Evolutionary conservation across 2,797 vertebrate species (phyloP).

Genomic region (Chloroceryle inda): DNA sequence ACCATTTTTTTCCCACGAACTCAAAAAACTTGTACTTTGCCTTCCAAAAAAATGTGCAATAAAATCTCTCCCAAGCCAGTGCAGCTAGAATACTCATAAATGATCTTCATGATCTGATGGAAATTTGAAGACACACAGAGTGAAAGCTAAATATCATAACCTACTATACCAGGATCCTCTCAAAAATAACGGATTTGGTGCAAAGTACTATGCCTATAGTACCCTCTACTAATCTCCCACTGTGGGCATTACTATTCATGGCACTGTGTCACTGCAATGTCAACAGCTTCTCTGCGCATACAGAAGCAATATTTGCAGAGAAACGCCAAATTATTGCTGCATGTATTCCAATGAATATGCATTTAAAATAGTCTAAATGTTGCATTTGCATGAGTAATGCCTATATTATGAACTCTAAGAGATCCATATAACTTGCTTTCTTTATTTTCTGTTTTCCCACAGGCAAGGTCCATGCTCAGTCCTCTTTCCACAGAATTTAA

Average conservation of each 20-base stretch:
- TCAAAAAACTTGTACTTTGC: background rate
- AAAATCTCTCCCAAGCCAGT: background rate
- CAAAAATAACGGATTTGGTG: background rate
- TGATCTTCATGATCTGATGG: background rate
- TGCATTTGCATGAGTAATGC: constrained; percentile 17
- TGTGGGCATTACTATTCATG: background rate
- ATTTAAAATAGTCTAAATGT: constrained; percentile 38
- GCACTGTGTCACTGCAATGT: background rate
- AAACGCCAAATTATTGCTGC: constrained; percentile 1
- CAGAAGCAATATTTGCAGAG: constrained; percentile 16
- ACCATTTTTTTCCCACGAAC: background rate
- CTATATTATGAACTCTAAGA: background rate
- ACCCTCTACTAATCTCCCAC: background rate
- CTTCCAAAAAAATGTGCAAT: background rate
- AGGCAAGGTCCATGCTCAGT: background rate
- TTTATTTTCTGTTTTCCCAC: constrained; percentile 1
- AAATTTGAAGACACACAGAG: background rate
- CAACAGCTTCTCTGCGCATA: background rate
- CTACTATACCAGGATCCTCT: background rate
- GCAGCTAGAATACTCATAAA: background rate
- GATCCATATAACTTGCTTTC: background rate
- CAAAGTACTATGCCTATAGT: background rate
- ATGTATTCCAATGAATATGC: background rate
- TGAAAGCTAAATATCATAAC: background rate
- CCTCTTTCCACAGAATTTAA: constrained; percentile 11